Base-by-base conservation (phyloP, 2,797 vertebrate genomes). In the Martes flavigula region DNA sequence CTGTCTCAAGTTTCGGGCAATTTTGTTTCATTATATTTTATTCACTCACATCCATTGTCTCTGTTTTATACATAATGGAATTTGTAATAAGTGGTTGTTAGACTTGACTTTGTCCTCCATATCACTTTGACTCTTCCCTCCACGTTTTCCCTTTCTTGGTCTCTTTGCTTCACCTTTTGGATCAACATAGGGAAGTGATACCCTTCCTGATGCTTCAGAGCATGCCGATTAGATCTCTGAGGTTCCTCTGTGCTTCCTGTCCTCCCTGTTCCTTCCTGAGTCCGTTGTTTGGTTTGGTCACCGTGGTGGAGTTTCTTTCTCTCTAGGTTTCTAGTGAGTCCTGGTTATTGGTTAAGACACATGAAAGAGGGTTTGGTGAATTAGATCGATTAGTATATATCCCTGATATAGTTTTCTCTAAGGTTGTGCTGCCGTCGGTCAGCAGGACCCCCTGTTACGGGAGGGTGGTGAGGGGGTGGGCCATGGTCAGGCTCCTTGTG, bases 151-250 rank as follows among this genome's bases (percentile, higher is more conserved):
- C 46, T 60, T 90, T 96, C 20, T 73, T 78, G 7, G 40, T 87
- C 46, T 7, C 58, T 73, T 96, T 94, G 94, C 40, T 91, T 94
- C 30, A 48, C 91, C 46, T 89, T 96, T 97, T 89, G 54, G 58
- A 72, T 40, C 48, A 51, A 75, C 38, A 58, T n/a, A 66, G 25
- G 77, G 58, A 87, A 84, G 32, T 56, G 9, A 93, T 84, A 60
- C 11, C 56, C 17, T 83, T 84, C 79, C 46, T 58, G 21, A 66
- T 85, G 9, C 40, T 66, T 90, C 23, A 64, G 78, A 58, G 25
- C n/a, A 27, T 40, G 54, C n/a, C 62, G 27, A 35, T 89, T 75
- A 20, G n/a, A 60, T 70, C 17, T 56, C 88, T 46, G 84, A 82
- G 64, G 40, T 79, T 91, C 25, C 0, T 27, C 5, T 60, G 40